Conservation (phyloP, 2,113 vertebrate species). For the Gymnobelideus leadbeateri region DNA sequence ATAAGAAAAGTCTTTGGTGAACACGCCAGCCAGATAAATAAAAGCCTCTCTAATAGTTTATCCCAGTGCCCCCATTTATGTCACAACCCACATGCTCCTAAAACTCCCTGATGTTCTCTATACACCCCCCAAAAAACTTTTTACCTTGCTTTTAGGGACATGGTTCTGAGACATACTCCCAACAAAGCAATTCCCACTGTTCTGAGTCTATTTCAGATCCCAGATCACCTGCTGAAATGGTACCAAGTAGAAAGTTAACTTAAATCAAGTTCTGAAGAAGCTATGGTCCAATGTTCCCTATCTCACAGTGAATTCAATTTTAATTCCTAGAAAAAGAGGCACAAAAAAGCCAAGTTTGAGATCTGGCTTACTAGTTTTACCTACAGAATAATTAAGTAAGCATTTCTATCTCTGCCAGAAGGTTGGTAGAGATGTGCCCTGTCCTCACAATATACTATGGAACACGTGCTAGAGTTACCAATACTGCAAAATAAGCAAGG, state of each 20-base stretch:
- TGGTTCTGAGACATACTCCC: constrained; percentile 29
- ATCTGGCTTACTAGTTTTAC: constrained; percentile 33
- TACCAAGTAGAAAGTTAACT: constrained; percentile 39
- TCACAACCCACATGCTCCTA: constrained; percentile 35
- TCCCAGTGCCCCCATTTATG: constrained; percentile 30
- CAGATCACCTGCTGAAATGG: neutral
- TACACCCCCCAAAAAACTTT: neutral
- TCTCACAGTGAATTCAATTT: constrained; percentile 57
- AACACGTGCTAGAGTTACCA: constrained; percentile 10
- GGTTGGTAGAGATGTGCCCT: constrained; percentile 24
- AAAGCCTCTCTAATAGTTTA: constrained; percentile 46
- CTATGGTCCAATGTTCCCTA: constrained; percentile 51
- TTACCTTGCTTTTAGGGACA: constrained; percentile 32
- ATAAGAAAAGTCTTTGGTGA: constrained; percentile 59
- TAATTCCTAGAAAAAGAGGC: constrained; percentile 50
- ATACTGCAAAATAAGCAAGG: constrained; percentile 29
- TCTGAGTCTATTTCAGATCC: constrained; percentile 46
- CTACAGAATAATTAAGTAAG: constrained; percentile 46
- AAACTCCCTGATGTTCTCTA: constrained; percentile 36
- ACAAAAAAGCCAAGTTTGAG: constrained; percentile 48
- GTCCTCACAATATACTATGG: neutral
- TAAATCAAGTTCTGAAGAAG: constrained; percentile 53
- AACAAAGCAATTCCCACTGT: constrained; percentile 26
- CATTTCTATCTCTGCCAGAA: constrained; percentile 49
- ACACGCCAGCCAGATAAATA: constrained; percentile 28